Evolutionary conservation across 2,113 vertebrate genomes (phyloP).

Genomic region (Tapirus terrestris): DNA sequence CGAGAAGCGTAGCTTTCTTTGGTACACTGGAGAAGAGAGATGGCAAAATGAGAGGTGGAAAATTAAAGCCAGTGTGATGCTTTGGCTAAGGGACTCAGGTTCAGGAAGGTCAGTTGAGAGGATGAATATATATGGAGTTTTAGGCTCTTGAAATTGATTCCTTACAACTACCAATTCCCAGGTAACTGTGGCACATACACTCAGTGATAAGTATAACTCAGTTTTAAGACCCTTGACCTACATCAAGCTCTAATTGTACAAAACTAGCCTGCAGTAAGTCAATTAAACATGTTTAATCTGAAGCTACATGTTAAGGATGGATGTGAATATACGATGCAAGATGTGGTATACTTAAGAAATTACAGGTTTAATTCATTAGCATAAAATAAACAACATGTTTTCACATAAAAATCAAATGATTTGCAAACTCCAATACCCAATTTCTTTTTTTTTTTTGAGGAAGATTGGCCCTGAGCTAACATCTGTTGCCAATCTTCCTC

Average conservation of each 20-base stretch:
- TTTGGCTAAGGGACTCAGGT: background rate
- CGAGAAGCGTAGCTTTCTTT: background rate
- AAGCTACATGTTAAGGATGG: background rate
- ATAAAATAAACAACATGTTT: background rate
- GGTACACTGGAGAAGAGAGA: background rate
- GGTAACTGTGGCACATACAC: background rate
- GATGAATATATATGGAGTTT: background rate
- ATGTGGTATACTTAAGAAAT: background rate
- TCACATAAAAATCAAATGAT: background rate
- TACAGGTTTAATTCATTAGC: background rate
- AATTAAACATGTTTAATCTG: background rate
- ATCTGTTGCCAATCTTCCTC: too few species aligned
- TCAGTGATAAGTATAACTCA: background rate
- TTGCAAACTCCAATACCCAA: background rate
- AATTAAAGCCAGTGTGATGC: background rate
- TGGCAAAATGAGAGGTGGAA: background rate
- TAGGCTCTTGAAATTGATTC: background rate
- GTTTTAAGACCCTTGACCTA: background rate
- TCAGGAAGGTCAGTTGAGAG: background rate
- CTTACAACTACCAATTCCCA: background rate
- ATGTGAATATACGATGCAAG: background rate
- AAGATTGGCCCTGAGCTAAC: too few species aligned
- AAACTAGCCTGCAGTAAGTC: background rate
- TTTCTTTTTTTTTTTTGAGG: too few species aligned
- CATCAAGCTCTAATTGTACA: background rate